A percentile compares a stretch with the other conserved stretches of the same genome.
These are phyloP conservation scores for Agrypnus murinus DNA, from an alignment of 2,888 invertebrate species.

Conservation along the genomic window DNA sequence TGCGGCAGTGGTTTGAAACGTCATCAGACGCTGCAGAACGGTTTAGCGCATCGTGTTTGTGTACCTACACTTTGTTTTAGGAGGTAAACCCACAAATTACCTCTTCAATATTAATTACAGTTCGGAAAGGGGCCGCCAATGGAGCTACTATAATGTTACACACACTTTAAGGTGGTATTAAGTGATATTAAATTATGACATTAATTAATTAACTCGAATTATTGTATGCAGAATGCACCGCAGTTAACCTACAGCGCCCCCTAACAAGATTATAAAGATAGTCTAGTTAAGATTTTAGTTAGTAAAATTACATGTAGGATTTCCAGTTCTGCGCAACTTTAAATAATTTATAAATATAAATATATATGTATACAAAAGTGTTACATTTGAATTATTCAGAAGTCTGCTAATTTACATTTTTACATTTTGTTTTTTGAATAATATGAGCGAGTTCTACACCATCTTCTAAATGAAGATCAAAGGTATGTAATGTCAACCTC, in stretches of 20 bases:
- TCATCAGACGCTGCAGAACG: conserved; percentile 32
- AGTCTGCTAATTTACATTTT: not conserved
- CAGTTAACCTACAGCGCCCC: not conserved
- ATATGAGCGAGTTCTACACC: no score
- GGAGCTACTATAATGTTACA: conserved; percentile 19
- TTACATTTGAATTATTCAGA: not conserved
- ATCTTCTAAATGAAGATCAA: conserved; percentile 10
- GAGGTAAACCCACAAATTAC: conserved; percentile 45
- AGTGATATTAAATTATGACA: conserved; percentile 38
- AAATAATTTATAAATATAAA: not conserved
- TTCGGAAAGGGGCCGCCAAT: conserved; percentile 24
- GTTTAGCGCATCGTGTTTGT: conserved; percentile 16
- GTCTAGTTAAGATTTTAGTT: not conserved
- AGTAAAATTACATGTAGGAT: not conserved
- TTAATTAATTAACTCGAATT: conserved; percentile 41
- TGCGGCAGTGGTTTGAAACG: conserved; percentile 28
- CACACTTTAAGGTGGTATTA: conserved; percentile 34
- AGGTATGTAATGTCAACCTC: conserved; percentile 4
- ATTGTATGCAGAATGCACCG: conserved; percentile 40
- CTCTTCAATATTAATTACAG: conserved; percentile 48
- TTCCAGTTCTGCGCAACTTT: not conserved
- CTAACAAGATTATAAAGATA: conserved; percentile 32
- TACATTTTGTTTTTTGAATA: not conserved
- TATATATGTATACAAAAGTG: not conserved
- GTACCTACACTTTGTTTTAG: conserved; percentile 20